These are phyloP conservation scores for Apamea monoglypha DNA, from an alignment of 2,888 invertebrate species.

Conservation along the genomic window DNA sequence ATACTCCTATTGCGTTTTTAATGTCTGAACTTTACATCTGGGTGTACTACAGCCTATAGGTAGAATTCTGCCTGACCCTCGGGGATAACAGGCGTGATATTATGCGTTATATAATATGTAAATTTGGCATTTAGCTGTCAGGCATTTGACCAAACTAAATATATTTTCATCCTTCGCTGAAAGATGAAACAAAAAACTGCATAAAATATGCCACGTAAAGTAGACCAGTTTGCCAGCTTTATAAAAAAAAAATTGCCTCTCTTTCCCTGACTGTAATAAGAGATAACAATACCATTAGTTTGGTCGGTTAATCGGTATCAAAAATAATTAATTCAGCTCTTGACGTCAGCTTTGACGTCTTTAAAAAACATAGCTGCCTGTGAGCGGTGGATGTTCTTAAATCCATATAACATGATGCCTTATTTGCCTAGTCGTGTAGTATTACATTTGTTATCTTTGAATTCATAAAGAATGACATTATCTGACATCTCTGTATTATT, in stretches of 20 bases:
- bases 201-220: not conserved
- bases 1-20: no score
- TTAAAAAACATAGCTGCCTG: not conserved
- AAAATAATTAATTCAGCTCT: not conserved
- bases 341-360: not conserved
- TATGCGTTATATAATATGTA: no score
- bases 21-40: no score
- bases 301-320: not conserved
- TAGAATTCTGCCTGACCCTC: no score
- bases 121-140: no score
- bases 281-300: not conserved
- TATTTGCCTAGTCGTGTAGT: not conserved
- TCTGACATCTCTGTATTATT: not conserved
- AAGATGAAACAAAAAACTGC: not conserved
- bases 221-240: not conserved
- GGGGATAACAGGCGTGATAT: no score
- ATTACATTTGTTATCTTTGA: not conserved
- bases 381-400: not conserved
- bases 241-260: not conserved
- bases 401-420: not conserved
- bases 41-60: no score
- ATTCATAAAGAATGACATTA: slow-evolving; percentile 12
- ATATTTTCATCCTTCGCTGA: not conserved
- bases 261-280: not conserved
- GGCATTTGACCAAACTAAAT: not conserved